phyloP scores from a whole-genome alignment of 1,140 invertebrate genomes.

The Bombus breviceps region DNA sequence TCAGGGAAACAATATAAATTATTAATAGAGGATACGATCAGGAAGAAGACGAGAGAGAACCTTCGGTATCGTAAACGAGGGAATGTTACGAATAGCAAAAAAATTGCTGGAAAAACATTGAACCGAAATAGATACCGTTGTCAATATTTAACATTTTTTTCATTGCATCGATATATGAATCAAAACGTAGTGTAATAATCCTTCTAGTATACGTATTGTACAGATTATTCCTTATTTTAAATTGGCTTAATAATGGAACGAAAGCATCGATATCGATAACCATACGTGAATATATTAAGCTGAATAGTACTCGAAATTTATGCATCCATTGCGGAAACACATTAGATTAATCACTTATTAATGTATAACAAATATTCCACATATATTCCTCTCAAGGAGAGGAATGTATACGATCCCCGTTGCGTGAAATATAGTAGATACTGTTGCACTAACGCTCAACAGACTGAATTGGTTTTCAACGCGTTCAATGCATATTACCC shows the following conservation, averaged over 20 bases:
- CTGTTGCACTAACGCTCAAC: background rate
- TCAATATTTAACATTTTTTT: background rate
- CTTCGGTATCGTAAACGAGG: background rate
- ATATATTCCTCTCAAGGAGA: conserved; percentile 18
- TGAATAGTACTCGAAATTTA: conserved; percentile 39
- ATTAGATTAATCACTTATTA: conserved; percentile 49
- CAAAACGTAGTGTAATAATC: background rate
- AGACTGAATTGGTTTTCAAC: conserved; percentile 23
- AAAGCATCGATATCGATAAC: conserved; percentile 39
- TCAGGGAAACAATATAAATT: background rate
- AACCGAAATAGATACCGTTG: background rate
- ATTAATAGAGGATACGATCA: background rate
- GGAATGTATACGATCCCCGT: background rate
- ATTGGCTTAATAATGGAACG: conserved; percentile 30
- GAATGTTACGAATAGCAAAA: no score
- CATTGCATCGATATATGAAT: background rate
- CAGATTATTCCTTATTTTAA: background rate
- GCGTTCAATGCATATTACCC: conserved; percentile 1
- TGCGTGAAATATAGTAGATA: background rate
- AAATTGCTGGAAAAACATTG: background rate
- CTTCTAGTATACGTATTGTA: background rate
- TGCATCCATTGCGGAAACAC: conserved; percentile 3
- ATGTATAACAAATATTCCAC: conserved; percentile 35
- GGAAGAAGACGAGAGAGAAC: background rate
- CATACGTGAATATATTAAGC: conserved; percentile 34